Conservation (phyloP, 2,888 invertebrate genomes). For the Trichopoda pennipes region DNA sequence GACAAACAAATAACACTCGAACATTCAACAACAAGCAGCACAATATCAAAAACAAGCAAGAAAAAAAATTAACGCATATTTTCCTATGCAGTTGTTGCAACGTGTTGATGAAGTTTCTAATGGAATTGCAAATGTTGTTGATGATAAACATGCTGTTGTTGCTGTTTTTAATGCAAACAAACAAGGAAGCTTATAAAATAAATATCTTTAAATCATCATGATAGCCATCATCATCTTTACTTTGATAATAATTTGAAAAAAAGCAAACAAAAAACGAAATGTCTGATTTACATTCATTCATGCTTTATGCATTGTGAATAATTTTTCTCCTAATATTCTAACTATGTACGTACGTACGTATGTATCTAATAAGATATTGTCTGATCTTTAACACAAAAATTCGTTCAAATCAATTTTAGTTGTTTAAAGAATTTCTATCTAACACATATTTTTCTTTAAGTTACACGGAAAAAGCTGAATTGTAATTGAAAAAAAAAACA, state of each 20-base stretch:
- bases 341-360: background rate
- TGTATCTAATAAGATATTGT: slow-evolving; percentile 65
- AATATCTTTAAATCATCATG: slow-evolving; percentile 56
- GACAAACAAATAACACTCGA: slow-evolving; percentile 63
- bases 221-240: slow-evolving; percentile 36
- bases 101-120: slow-evolving; percentile 60
- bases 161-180: slow-evolving; percentile 45
- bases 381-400: slow-evolving; percentile 65
- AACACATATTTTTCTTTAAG: slow-evolving; percentile 39
- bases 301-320: slow-evolving; percentile 30
- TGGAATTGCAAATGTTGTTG: slow-evolving; percentile 54
- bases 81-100: slow-evolving; percentile 36
- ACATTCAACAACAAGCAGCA: background rate
- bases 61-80: slow-evolving; percentile 61
- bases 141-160: slow-evolving; percentile 59
- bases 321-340: slow-evolving; percentile 21
- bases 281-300: slow-evolving; percentile 55
- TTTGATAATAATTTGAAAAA: background rate
- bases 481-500: slow-evolving; percentile 14
- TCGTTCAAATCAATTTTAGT: slow-evolving; percentile 69
- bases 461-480: slow-evolving; percentile 9
- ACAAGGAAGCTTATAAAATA: slow-evolving; percentile 67
- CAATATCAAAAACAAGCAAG: slow-evolving; percentile 27
- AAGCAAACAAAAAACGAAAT: too few relatives aligned
- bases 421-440: slow-evolving; percentile 53